phyloP scores from a whole-genome alignment of 1,140 invertebrate genomes.

The Drosophila rufa region DNA sequence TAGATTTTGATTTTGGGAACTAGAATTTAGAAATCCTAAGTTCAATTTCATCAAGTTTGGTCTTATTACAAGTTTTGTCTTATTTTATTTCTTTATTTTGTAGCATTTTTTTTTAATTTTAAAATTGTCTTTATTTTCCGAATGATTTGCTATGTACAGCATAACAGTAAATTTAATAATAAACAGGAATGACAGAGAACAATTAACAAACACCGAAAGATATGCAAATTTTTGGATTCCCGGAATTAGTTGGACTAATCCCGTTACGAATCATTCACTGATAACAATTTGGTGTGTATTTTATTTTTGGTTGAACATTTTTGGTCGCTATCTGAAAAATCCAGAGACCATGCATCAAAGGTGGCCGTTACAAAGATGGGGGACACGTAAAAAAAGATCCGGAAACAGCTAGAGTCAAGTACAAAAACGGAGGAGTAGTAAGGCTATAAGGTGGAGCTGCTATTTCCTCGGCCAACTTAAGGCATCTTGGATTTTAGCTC shows the following conservation, averaged over 20 bases:
- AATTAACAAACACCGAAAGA: neutral
- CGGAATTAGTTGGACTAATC: constrained; percentile 11
- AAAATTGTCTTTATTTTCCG: constrained; percentile 1
- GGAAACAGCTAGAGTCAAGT: constrained; percentile 10
- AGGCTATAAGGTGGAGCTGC: constrained; percentile 5
- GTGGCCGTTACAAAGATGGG: constrained; percentile 4
- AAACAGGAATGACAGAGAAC: constrained; percentile 20
- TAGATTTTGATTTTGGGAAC: neutral
- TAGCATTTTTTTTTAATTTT: too few relatives aligned
- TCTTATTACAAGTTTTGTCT: too few relatives aligned
- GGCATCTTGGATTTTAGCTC: constrained; percentile 7
- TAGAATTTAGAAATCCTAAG: neutral
- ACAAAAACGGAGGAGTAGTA: constrained; percentile 27
- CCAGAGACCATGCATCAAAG: neutral
- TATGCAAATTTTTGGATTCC: neutral
- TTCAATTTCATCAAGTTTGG: too few relatives aligned
- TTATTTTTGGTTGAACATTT: constrained; percentile 41
- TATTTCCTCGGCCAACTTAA: neutral
- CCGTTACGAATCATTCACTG: constrained; percentile 1
- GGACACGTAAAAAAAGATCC: constrained; percentile 12
- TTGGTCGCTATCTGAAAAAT: constrained; percentile 16
- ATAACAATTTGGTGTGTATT: constrained; percentile 31
- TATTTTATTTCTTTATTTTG: too few relatives aligned
- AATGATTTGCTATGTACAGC: constrained; percentile 9
- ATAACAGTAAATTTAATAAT: constrained; percentile 1